Evolutionary conservation across 2,888 invertebrate genomes (phyloP), one percentile per base, ranked within the genome.

Genomic region (Meiosimyza decipiens): DNA sequence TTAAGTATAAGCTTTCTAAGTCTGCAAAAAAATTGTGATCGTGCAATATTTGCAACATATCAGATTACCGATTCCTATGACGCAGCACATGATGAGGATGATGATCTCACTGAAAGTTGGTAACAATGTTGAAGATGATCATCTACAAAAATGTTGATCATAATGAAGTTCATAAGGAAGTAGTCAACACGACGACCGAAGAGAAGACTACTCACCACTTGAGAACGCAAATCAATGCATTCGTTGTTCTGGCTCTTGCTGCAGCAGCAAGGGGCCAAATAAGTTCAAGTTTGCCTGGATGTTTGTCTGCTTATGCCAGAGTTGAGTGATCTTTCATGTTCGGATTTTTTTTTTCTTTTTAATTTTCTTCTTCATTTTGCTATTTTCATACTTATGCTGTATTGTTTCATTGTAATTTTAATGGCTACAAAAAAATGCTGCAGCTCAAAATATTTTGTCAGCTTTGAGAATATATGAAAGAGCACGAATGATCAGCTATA

Each of bases 401-500:
- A 18, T 49, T 13, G 55, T 55, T 55, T 55, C 22, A 55, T 55
- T 67, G 67, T 49, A 16, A 55, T 55, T 67, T 67, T 67, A 33
- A 67, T 67, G 67, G 33, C 18, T 7, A 49, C 54, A 13, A 16
- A 40, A 40, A 40, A 40, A 40, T 40, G 47, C n/a, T 54, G 47
- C 55, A 40, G 67, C 67, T 67, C 55, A 55, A 55, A 67, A 67
- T 67, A 67, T 67, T 67, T 67, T 67, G 67, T 67, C 55, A 67
- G 65, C 18, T 40, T 40, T 33, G 54, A 33, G 15, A 40, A 9
- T 40, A 28, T 28, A 40, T 40, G 40, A 40, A 40, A 40, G 40
- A 40, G 40, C 4, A 40, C 6, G 40, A 7, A 40, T 22, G 22
- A 22, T 22, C 22, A 22, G 28, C 40, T 40, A 7, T 9, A 9